phyloP scores from a whole-genome alignment of 2,888 invertebrate species.

The Ornithoptera priamus region DNA sequence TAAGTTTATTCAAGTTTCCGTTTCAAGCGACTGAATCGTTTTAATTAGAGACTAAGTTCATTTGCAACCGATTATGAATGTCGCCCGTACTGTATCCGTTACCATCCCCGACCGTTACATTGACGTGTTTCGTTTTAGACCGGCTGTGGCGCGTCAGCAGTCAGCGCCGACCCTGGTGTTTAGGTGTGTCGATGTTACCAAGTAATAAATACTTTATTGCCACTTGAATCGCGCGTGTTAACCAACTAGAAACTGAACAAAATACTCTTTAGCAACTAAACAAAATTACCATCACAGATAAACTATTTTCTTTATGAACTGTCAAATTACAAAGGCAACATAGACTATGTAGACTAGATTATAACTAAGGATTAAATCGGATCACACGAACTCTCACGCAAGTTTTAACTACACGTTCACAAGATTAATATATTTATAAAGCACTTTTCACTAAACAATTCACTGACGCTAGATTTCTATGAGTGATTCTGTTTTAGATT shows the following conservation, averaged over 20 bases:
- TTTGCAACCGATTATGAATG: conserved; percentile 32
- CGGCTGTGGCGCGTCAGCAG: conserved; percentile 80
- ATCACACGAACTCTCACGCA: not conserved
- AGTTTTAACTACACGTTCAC: not conserved
- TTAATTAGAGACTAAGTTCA: conserved; percentile 4
- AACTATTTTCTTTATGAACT: too few relatives aligned
- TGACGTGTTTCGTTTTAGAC: conserved; percentile 80
- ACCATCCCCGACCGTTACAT: conserved; percentile 59
- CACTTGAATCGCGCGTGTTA: conserved; percentile 51
- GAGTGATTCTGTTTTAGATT: conserved; percentile 8
- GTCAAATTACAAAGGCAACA: not conserved
- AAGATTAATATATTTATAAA: not conserved
- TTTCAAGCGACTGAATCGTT: not conserved
- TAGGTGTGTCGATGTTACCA: conserved; percentile 81
- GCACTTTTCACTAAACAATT: not conserved
- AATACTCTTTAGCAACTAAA: not conserved
- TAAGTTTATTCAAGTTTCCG: not conserved
- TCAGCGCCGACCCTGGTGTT: conserved; percentile 79
- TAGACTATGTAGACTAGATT: not conserved
- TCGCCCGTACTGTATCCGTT: conserved; percentile 36
- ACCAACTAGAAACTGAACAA: conserved; percentile 18
- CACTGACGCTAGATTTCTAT: not conserved
- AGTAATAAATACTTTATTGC: conserved; percentile 57
- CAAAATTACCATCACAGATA: not conserved
- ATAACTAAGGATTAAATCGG: not conserved